Evolutionary conservation across 2,113 vertebrate genomes (phyloP).

Genomic region (Bubo blakistoni): DNA sequence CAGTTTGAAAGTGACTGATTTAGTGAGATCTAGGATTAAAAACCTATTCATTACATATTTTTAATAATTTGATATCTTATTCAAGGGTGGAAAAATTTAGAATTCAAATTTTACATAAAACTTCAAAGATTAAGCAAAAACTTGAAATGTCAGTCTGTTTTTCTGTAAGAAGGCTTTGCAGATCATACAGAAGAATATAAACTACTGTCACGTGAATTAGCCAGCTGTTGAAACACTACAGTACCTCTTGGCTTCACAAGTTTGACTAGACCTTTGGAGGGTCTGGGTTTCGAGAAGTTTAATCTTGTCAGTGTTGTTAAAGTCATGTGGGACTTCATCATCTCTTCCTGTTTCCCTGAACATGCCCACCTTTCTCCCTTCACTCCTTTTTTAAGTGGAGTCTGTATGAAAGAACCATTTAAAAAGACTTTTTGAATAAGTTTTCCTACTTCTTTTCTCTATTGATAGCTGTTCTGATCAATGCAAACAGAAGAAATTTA

Average conservation of each 20-base stretch:
- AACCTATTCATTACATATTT: neutral
- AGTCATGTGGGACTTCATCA: neutral
- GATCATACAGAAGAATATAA: neutral
- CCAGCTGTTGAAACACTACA: neutral
- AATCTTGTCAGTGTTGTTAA: neutral
- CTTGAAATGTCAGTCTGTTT: neutral
- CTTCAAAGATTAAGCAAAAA: neutral
- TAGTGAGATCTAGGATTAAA: neutral
- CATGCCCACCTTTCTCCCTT: neutral
- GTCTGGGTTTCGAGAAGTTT: neutral
- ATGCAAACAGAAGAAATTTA: neutral
- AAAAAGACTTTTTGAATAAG: neutral
- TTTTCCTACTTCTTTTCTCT: neutral
- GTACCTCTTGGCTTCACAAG: neutral
- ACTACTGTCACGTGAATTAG: neutral
- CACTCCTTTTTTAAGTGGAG: neutral
- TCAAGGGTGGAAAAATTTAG: neutral
- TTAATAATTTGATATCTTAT: neutral
- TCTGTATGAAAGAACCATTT: neutral
- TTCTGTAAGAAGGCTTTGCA: neutral
- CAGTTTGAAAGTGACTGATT: neutral
- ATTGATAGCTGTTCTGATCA: neutral
- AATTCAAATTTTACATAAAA: neutral
- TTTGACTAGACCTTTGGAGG: neutral
- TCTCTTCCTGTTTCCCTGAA: neutral